Evolutionary conservation across 2,888 invertebrate species (phyloP), one percentile per base, ranked within the genome.

Genomic region (Rotaria socialis): DNA sequence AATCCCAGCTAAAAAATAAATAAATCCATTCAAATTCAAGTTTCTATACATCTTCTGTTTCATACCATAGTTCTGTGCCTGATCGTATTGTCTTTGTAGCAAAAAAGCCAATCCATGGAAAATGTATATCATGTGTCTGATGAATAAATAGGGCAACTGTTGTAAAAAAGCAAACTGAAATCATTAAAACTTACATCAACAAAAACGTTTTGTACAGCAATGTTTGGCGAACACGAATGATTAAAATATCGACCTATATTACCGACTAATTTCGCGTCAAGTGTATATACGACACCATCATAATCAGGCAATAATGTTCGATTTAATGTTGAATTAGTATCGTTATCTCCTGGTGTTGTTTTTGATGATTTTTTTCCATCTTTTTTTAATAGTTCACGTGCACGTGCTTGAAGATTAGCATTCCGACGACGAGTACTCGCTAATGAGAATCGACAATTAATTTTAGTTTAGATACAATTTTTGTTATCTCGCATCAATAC

Each of bases 121-220:
- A 97, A 22, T 98, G 93, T 2, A 96, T 93, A 92, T 99, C 98
- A 92, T 99, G 98, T 0, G 97, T 97, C 67, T 67, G 35, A 50
- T 50, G 14, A 60, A 35, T 16, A 60, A 11, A 60, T 27, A 8
- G 3, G 10, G 0, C 27, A 60, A n/a, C 3, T n/a, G 0, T 10
- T 11, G 2, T 27, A 11, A 14, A 14, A 60, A 60, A 11, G 14
- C 35, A 35, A 35, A 35, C 2, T 6, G 14, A 60, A 27, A 4
- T 10, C 1, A 60, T 27, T 2, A 35, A 16, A 14, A 50, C 35
- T 67, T 67, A 67, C 67, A 92, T 98, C 98, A 55, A 97, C 96
- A 91, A 99, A 97, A 7, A 99, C 97, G 92, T 97, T 98, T 92
- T 99, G 97, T 0, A 97, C 97, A 92, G 96, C 96, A 84, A 97